phyloP scores from a whole-genome alignment of 2,888 invertebrate species.

The Hydrotaea cyrtoneurina region DNA sequence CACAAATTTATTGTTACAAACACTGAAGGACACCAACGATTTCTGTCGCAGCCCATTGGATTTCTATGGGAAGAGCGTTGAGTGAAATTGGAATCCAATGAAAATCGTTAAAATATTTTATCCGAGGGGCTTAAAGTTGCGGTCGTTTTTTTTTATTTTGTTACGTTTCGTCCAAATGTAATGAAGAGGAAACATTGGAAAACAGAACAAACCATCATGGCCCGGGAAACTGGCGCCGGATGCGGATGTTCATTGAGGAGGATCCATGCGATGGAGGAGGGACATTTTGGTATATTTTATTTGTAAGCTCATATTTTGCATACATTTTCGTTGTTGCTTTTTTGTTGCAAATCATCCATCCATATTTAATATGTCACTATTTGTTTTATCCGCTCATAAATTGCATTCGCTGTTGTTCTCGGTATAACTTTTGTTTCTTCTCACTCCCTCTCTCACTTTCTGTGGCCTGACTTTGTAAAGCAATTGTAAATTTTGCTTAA shows the following conservation, averaged over 20 bases:
- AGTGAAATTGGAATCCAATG: slow-evolving; percentile 17
- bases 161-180: neutral
- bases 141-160: neutral
- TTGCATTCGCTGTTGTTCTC: slow-evolving; percentile 39
- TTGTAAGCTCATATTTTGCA: slow-evolving; percentile 4
- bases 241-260: neutral
- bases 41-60: neutral
- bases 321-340: neutral
- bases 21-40: neutral
- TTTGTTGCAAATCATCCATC: slow-evolving; percentile 34
- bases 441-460: too few species aligned
- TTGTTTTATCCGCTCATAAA: slow-evolving; percentile 48
- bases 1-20: slow-evolving; percentile 22
- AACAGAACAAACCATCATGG: neutral
- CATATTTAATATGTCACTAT: slow-evolving; percentile 44
- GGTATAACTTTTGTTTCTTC: neutral
- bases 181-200: slow-evolving; percentile 11
- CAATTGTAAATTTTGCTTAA: neutral
- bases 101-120: slow-evolving; percentile 32
- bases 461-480: neutral
- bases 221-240: neutral
- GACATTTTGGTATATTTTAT: neutral
- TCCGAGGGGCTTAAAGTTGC: slow-evolving; percentile 22
- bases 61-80: neutral
- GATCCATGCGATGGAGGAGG: neutral